Base-by-base conservation (phyloP, 2,888 invertebrate genomes). In the Tetragonisca angustula region DNA sequence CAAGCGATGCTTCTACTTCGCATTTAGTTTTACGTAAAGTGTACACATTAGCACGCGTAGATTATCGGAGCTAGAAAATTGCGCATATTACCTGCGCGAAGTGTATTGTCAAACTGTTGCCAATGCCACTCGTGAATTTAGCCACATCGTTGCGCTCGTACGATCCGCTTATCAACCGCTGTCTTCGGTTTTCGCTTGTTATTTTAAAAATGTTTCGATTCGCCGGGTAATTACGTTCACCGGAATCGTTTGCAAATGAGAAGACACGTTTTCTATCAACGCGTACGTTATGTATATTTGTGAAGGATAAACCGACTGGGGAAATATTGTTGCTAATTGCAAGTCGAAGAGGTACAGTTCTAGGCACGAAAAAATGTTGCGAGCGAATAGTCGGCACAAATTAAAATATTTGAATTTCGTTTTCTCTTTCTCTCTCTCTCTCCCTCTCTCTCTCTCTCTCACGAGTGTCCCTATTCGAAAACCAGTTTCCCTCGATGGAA, bases 401-500 rank as follows among this genome's bases (percentile, higher is more conserved):
- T 77, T 59, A 19, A 27, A 79, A 68, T 61, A 59, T 75, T 52
- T 32, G 21, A 64, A 6, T 43, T 32, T 13, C 27, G 43, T 21
- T 11, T 11, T 32, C n/a, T n/a, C 21, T 21, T 24, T 11, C 13
- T 13, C 5, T 36, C 5, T 64, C 6, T n/a, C n/a, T 11, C 13
- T 13, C 5, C n/a, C 5, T 64, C 6, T n/a, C n/a, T n/a, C n/a
- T n/a, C n/a, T n/a, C n/a, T n/a, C n/a, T n/a, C n/a, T n/a, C 17
- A 1, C 62, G 19, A 50, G 24, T 52, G 50, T 32, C 54, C 52
- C 52, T 17, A n/a, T 49, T 74, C 15, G 24, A 3, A 67, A 84
- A 78, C 84, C 70, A 50, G 84, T 83, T 78, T 67, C n/a, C 61
- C 9, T 9, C 56, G 0, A 4, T 2, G 15, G 59, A 72, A 75